A percentile compares a stretch with the other conserved stretches of the same genome.
Conservation (phyloP, 1,140 invertebrate genomes). For the Brachionus angularis region DNA sequence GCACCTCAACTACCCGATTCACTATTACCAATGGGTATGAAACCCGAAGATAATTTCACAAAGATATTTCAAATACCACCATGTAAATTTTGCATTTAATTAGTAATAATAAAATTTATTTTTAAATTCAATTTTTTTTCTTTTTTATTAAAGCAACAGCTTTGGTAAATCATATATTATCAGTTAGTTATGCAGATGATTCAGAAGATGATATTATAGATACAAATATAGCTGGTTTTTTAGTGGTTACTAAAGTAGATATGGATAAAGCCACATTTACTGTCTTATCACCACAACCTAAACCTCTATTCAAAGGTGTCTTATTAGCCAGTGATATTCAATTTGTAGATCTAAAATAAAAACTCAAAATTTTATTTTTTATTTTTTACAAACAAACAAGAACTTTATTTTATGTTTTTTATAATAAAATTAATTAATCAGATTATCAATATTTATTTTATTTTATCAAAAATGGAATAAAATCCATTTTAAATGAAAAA, state of each 20-base stretch:
- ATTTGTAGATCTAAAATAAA: slow-evolving; percentile 51
- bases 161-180: slow-evolving; percentile 79
- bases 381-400: neutral
- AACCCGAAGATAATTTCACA: slow-evolving; percentile 78
- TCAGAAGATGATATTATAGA: slow-evolving; percentile 69
- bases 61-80: slow-evolving; percentile 79
- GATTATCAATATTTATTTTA: neutral
- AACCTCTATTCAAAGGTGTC: slow-evolving; percentile 74
- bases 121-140: too few relatives aligned
- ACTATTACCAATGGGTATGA: slow-evolving; percentile 91
- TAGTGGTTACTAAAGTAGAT: slow-evolving; percentile 85
- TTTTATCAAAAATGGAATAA: neutral
- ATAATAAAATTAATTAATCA: neutral
- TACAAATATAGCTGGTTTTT: slow-evolving; percentile 83
- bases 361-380: neutral
- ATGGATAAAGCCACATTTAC: slow-evolving; percentile 78
- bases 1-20: slow-evolving; percentile 84
- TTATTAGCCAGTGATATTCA: slow-evolving; percentile 48
- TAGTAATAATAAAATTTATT: slow-evolving; percentile 24
- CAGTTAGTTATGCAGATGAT: slow-evolving; percentile 67
- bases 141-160: slow-evolving; percentile 63
- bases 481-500: neutral
- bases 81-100: slow-evolving; percentile 50
- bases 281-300: slow-evolving; percentile 82
- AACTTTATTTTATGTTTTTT: neutral